Evolutionary conservation across 1,140 invertebrate species (phyloP).

Genomic region (Brachionus paranguensis): DNA sequence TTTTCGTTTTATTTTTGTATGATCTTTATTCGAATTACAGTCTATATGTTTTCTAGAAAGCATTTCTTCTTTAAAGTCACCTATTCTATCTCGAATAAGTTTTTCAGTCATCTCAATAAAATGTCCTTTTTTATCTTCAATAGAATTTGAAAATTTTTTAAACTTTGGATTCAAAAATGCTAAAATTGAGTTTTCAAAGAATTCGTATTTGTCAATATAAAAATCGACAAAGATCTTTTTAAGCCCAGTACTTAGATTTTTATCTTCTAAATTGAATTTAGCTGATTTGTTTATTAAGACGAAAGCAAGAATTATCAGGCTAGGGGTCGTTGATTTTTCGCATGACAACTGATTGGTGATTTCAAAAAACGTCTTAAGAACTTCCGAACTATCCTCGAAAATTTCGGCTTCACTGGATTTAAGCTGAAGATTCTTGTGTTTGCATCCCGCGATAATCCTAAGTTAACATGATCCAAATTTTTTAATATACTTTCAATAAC

Average conservation of each 20-base stretch:
- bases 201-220: background rate
- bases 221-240: background rate
- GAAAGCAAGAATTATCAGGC: background rate
- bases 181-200: background rate
- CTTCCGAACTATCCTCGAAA: background rate
- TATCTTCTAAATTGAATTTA: background rate
- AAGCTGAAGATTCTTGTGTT: background rate
- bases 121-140: background rate
- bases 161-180: background rate
- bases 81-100: background rate
- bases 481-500: background rate
- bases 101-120: background rate
- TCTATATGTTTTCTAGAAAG: background rate
- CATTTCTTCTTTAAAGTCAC: background rate
- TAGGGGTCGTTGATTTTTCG: background rate
- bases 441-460: background rate
- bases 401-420: background rate
- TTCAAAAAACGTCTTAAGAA: background rate
- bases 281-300: background rate
- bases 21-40: background rate
- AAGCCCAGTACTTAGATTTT: background rate
- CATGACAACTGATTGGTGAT: background rate
- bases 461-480: background rate
- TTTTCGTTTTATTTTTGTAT: background rate
- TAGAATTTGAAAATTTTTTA: slow-evolving; percentile 7